phyloP scores from a whole-genome alignment of 2,797 vertebrate species.

The Phrynocephalus guinanensis region DNA sequence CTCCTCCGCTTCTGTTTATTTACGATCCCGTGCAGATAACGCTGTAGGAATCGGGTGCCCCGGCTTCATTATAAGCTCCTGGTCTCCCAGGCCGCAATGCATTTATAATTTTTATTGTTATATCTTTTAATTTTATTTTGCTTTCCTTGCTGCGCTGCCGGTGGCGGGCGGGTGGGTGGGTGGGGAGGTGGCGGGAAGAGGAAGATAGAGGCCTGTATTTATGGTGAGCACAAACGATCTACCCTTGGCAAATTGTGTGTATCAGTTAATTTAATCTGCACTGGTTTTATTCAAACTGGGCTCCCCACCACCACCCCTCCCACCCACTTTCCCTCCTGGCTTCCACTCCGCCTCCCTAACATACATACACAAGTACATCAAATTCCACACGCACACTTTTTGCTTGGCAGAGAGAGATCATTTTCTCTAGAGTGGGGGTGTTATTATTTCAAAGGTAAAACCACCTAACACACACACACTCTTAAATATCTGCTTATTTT shows the following conservation, averaged over 20 bases:
- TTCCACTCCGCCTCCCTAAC: too few relatives aligned
- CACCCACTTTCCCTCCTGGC: too few relatives aligned
- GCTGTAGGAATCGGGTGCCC: neutral
- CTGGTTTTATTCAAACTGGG: conserved; percentile 81
- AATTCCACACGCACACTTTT: conserved; percentile 30
- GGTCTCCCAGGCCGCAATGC: conserved; percentile 69
- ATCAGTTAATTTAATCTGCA: conserved; percentile 86
- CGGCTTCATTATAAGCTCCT: conserved; percentile 60
- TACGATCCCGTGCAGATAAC: conserved; percentile 42
- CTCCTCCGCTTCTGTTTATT: conserved; percentile 43
- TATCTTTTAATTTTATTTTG: conserved; percentile 87
- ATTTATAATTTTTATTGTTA: conserved; percentile 88
- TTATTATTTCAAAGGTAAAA: conserved; percentile 50
- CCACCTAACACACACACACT: conserved; percentile 42
- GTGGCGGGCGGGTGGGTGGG: too few relatives aligned
- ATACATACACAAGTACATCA: neutral
- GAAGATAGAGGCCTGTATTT: conserved; percentile 82
- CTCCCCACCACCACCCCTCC: neutral
- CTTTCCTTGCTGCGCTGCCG: conserved; percentile 77
- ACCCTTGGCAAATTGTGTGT: conserved; percentile 80
- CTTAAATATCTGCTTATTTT: neutral
- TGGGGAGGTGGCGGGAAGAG: conserved; percentile 29
- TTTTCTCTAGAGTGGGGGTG: neutral
- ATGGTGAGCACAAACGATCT: conserved; percentile 78
- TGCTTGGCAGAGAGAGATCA: conserved; percentile 59